phyloP scores from a whole-genome alignment of 2,797 vertebrate species.

The Bovichtus variegatus region DNA sequence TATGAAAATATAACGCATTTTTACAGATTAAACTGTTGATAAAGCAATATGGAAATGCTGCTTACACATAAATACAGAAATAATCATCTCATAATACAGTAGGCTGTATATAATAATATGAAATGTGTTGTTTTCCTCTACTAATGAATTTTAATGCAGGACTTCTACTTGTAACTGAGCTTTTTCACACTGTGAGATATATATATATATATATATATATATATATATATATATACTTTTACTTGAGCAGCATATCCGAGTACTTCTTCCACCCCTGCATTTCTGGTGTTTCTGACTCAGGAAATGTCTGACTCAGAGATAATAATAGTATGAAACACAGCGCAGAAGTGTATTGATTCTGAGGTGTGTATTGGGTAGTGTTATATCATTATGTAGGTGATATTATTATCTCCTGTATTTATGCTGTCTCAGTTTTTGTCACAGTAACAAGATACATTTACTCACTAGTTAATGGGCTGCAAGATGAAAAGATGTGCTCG shows the following conservation, averaged over 20 bases:
- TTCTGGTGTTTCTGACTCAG: background rate
- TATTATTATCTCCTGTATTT: background rate
- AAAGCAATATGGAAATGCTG: too few relatives aligned
- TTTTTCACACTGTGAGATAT: background rate
- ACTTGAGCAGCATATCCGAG: too few relatives aligned
- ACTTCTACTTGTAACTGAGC: too few relatives aligned
- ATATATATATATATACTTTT: too few relatives aligned
- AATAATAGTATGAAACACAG: background rate
- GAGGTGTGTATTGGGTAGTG: too few relatives aligned
- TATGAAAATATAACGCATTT: background rate
- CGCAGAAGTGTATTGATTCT: background rate
- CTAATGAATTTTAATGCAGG: too few relatives aligned
- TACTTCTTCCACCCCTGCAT: background rate
- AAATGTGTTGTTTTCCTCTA: too few relatives aligned
- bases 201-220: too few relatives aligned
- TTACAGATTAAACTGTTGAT: background rate
- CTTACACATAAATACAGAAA: too few relatives aligned
- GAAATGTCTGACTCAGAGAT: too few relatives aligned
- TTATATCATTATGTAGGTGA: background rate
- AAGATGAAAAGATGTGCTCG: background rate
- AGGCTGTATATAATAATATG: too few relatives aligned
- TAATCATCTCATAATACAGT: background rate
- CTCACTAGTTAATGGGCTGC: background rate
- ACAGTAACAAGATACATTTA: background rate
- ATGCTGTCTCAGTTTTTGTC: too few relatives aligned